A percentile compares a stretch with the other conserved stretches of the same genome.
Evolutionary conservation across 2,797 vertebrate species (phyloP).

Genomic region (Microctenopoma lineatum): DNA sequence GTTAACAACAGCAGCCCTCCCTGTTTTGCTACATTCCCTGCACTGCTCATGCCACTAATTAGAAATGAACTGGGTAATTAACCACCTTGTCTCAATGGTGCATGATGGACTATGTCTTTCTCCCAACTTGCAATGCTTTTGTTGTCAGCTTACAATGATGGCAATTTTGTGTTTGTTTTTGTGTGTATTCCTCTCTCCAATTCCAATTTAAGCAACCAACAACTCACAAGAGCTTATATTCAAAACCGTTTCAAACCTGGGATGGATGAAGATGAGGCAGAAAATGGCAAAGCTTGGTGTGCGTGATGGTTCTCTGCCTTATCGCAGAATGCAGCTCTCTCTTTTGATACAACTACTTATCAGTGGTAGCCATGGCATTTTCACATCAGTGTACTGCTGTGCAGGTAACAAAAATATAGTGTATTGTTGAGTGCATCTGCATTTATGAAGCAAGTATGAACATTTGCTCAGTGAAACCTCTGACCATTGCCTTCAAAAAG

Average conservation of each 20-base stretch:
- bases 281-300: conserved; percentile 20
- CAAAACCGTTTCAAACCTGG: conserved; percentile 40
- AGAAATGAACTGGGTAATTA: conserved; percentile 77
- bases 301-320: conserved; percentile 58
- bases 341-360: conserved; percentile 60
- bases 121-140: conserved; percentile 45
- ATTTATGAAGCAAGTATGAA: conserved; percentile 10
- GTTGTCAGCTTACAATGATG: conserved; percentile 50
- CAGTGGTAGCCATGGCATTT: conserved; percentile 48
- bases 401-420: conserved; percentile 24
- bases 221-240: conserved; percentile 56
- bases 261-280: conserved; percentile 35
- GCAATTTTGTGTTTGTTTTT: conserved; percentile 34
- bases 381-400: conserved; percentile 17
- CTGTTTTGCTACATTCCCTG: conserved; percentile 55
- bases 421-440: conserved; percentile 7
- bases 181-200: conserved; percentile 34
- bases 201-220: conserved; percentile 49
- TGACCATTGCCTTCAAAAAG: neutral
- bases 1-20: conserved; percentile 53
- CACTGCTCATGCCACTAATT: conserved; percentile 70
- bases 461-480: conserved; percentile 9
- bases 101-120: conserved; percentile 59
- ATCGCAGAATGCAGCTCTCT: conserved; percentile 70
- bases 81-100: conserved; percentile 70